A percentile compares a stretch with the other conserved stretches of the same genome.
These are phyloP conservation scores for Canis aureus DNA, from an alignment of 2,113 vertebrate genomes.

Conservation along the genomic window DNA sequence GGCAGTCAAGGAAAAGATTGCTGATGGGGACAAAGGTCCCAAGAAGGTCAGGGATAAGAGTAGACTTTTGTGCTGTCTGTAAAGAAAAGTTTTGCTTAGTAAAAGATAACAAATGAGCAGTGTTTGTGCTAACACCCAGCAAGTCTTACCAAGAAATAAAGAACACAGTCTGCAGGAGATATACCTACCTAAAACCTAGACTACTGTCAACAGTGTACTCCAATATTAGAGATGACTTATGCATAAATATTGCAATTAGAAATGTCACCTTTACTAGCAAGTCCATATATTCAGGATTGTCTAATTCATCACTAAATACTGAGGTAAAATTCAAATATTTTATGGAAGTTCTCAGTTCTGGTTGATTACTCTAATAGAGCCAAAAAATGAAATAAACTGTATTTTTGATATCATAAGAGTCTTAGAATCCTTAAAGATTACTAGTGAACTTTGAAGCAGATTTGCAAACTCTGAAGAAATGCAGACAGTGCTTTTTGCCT, in stretches of 20 bases:
- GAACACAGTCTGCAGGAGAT: background rate
- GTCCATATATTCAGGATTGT: background rate
- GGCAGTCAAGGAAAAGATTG: slow-evolving; percentile 45
- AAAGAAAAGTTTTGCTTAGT: slow-evolving; percentile 59
- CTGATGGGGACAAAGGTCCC: slow-evolving; percentile 34
- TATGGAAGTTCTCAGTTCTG: slow-evolving; percentile 30
- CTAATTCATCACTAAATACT: slow-evolving; percentile 18
- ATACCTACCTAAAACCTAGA: slow-evolving; percentile 3
- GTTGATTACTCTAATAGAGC: slow-evolving; percentile 13
- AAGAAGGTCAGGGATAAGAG: slow-evolving; percentile 61
- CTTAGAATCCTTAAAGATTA: slow-evolving; percentile 47
- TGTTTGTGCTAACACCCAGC: slow-evolving; percentile 28
- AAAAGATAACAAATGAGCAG: slow-evolving; percentile 42
- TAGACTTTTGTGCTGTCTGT: background rate
- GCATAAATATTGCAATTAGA: slow-evolving; percentile 37
- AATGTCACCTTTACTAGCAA: slow-evolving; percentile 62
- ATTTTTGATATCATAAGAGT: background rate
- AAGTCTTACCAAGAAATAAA: slow-evolving; percentile 48
- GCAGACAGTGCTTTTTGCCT: background rate
- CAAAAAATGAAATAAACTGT: slow-evolving; percentile 17
- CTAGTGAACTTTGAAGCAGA: background rate
- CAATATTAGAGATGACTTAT: slow-evolving; percentile 15
- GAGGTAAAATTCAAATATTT: slow-evolving; percentile 26
- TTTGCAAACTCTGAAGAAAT: slow-evolving; percentile 39
- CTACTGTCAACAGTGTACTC: background rate